phyloP scores from a whole-genome alignment of 2,797 vertebrate species.

The Spinibarbus caldwelli region DNA sequence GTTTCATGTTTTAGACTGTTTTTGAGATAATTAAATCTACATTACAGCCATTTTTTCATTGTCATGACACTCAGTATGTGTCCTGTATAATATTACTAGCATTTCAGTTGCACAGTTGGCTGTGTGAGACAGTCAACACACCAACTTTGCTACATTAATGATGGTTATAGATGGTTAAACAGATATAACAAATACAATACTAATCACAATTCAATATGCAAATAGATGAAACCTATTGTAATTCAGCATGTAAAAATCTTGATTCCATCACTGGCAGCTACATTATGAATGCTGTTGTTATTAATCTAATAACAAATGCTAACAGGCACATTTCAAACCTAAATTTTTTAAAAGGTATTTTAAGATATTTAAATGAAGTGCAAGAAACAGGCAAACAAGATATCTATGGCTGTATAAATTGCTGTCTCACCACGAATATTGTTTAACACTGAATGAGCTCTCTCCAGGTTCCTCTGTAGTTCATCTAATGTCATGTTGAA shows the following conservation, averaged over 20 bases:
- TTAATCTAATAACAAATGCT: not conserved
- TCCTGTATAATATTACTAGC: too few relatives aligned
- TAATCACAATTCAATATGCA: not conserved
- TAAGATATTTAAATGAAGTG: not conserved
- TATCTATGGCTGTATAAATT: not conserved
- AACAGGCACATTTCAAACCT: not conserved
- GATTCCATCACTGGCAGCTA: not conserved
- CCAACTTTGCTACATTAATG: not conserved
- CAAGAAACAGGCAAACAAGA: not conserved
- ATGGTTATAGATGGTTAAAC: not conserved
- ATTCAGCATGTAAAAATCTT: not conserved
- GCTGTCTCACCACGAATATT: constrained; percentile 67
- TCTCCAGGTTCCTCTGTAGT: constrained; percentile 55
- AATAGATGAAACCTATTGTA: not conserved
- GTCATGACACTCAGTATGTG: not conserved
- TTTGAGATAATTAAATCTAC: not conserved
- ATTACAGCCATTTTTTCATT: not conserved
- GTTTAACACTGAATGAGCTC: constrained; percentile 57
- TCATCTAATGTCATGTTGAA: constrained; percentile 61
- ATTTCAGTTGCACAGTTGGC: too few relatives aligned
- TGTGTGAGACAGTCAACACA: not conserved
- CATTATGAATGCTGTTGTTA: not conserved
- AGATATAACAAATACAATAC: not conserved
- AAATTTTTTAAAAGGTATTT: not conserved
- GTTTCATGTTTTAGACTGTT: not conserved